Evolutionary conservation across 2,797 vertebrate species (phyloP), one percentile per base, ranked within the genome.

Genomic region (Neosilurus mollespiculum): DNA sequence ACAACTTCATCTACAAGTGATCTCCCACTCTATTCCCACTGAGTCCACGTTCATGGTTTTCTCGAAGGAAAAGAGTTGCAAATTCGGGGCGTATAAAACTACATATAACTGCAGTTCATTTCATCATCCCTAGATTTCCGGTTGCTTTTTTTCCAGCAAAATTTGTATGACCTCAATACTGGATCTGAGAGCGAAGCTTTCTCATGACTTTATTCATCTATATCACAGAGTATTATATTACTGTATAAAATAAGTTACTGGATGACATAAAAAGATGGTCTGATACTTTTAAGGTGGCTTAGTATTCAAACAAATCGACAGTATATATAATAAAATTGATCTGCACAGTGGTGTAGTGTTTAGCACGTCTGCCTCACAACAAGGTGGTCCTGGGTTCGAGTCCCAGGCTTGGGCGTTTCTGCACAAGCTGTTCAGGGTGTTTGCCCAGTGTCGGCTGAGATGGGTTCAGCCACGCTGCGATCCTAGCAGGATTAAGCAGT

Each of bases 61-160:
- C 84, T 87, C 86, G 37, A 51, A 81, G 71, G 78, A 80, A 65
- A 81, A 65, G 43, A 72, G 72, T 51, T 62, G 64, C 77, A 64
- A 7, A 51, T 78, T 51, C 11, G n/a, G 22, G 76, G 9, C 54
- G 69, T 80, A 73, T 65, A 80, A 73, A 80, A 77, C 81, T 24
- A 64, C 2, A 78, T 51, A 54, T 79, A 66, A 58, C n/a, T 81
- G 70, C 80, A 78, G 77, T 83, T 76, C 61, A 66, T 84, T 88
- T 84, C 71, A 84, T 82, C 84, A 86, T 86, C 80, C 65, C 51
- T 84, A 84, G 70, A 87, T 20, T 18, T 81, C 83, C 78, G 34
- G 72, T 43, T 66, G 20, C 65, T 24, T 22, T 18, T 73, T 75
- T 59, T 1, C 18, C 5, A 22, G 64, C 37, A 78, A 78, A 78